These are phyloP conservation scores for Teleopsis dalmanni DNA, from an alignment of 1,140 invertebrate species.

Conservation along the genomic window DNA sequence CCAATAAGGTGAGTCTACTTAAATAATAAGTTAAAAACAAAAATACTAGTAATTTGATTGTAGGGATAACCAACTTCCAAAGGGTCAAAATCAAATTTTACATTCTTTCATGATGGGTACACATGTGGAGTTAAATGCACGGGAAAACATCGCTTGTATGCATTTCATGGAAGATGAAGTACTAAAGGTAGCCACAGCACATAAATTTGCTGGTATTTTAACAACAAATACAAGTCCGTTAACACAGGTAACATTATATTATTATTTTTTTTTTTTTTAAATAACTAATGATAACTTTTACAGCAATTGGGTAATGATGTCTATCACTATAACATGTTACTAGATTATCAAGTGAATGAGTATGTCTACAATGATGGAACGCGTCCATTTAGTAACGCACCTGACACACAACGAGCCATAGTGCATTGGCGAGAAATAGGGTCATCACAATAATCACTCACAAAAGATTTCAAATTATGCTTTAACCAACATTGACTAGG, in stretches of 20 bases:
- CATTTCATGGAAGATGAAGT: slow-evolving; percentile 69
- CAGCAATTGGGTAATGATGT: slow-evolving; percentile 70
- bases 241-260: slow-evolving; percentile 50
- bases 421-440: slow-evolving; percentile 65
- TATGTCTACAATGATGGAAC: slow-evolving; percentile 63
- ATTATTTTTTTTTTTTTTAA: slow-evolving; percentile 43
- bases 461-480: background rate
- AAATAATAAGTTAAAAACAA: background rate
- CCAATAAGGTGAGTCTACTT: slow-evolving; percentile 52
- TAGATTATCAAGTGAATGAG: slow-evolving; percentile 73
- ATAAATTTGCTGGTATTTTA: slow-evolving; percentile 65
- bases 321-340: slow-evolving; percentile 68
- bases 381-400: slow-evolving; percentile 63
- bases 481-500: no score
- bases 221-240: slow-evolving; percentile 80
- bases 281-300: no score
- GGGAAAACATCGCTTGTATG: slow-evolving; percentile 70
- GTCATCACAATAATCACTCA: background rate
- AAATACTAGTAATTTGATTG: slow-evolving; percentile 10
- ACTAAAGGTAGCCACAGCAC: slow-evolving; percentile 55
- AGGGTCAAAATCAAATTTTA: slow-evolving; percentile 61
- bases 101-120: slow-evolving; percentile 85
- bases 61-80: slow-evolving; percentile 54
- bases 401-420: slow-evolving; percentile 62
- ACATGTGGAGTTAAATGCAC: slow-evolving; percentile 51